Conservation (phyloP, 2,888 invertebrate genomes). For the Phorcus lineatus region DNA sequence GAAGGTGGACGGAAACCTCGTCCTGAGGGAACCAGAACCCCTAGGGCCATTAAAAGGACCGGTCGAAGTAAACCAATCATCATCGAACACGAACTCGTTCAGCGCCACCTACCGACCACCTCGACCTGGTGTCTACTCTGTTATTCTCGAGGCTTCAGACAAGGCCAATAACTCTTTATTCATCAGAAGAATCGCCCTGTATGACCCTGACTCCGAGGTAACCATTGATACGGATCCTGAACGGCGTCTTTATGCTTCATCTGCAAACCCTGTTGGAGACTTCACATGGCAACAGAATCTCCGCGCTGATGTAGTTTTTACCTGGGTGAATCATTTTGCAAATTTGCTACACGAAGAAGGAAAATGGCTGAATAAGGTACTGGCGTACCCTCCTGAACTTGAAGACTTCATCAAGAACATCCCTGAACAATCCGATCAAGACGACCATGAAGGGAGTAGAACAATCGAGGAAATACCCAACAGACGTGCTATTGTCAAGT, state of each 20-base stretch:
- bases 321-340: slow-evolving; percentile 44
- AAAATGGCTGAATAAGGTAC: slow-evolving; percentile 38
- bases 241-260: slow-evolving; percentile 34
- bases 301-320: slow-evolving; percentile 28
- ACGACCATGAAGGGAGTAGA: slow-evolving; percentile 45
- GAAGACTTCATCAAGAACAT: slow-evolving; percentile 15
- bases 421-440: slow-evolving; percentile 24
- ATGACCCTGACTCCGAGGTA: slow-evolving; percentile 43
- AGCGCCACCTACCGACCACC: slow-evolving; percentile 31
- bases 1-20: slow-evolving; percentile 25
- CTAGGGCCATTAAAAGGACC: slow-evolving; percentile 29
- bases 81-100: not conserved
- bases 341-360: slow-evolving; percentile 46
- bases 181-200: slow-evolving; percentile 49
- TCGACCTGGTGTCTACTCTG: slow-evolving; percentile 49
- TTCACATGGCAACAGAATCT: slow-evolving; percentile 47
- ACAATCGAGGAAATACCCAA: slow-evolving; percentile 43
- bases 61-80: slow-evolving; percentile 28
- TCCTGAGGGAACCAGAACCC: slow-evolving; percentile 30
- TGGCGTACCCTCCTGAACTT: slow-evolving; percentile 42
- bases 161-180: slow-evolving; percentile 55
- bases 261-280: slow-evolving; percentile 39
- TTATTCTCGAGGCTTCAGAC: slow-evolving; percentile 49
- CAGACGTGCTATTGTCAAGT: slow-evolving; percentile 45
- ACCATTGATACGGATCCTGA: slow-evolving; percentile 27